Percentiles rank a stretch among this genome's conserved stretches.
phyloP scores from a whole-genome alignment of 2,113 vertebrate species.

The Nibea albiflora region DNA sequence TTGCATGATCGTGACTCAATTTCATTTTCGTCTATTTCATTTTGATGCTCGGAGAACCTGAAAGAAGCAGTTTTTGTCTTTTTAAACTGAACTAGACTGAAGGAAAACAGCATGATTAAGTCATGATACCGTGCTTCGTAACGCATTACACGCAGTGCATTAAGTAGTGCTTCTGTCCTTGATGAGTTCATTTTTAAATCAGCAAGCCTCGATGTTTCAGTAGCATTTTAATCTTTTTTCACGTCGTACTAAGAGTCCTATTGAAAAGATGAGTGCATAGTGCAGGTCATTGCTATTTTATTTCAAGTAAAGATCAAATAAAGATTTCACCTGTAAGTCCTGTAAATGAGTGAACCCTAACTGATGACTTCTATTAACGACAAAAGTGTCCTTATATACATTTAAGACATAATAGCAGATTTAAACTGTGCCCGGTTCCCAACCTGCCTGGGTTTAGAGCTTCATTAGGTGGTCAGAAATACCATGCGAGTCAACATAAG shows the following conservation, averaged over 20 bases:
- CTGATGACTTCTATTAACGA: conserved; percentile 26
- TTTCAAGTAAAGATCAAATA: conserved; percentile 44
- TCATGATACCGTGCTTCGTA: not conserved
- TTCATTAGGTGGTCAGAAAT: conserved; percentile 74
- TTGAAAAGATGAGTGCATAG: conserved; percentile 64
- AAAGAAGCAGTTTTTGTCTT: not conserved
- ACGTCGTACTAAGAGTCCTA: conserved; percentile 30
- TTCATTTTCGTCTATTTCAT: conserved; percentile 4
- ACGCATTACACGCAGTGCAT: conserved; percentile 29
- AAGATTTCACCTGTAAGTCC: conserved; percentile 29
- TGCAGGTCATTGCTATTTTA: conserved; percentile 50
- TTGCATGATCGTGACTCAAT: conserved; percentile 37
- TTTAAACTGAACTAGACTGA: not conserved
- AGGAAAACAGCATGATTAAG: conserved; percentile 13
- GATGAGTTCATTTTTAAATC: conserved; percentile 14
- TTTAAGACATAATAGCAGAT: conserved; percentile 70
- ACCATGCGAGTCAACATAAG: conserved; percentile 84
- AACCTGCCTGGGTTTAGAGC: conserved; percentile 60
- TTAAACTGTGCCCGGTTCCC: conserved; percentile 66
- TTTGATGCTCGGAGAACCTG: conserved; percentile 18
- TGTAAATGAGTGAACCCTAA: conserved; percentile 35
- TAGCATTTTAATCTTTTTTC: conserved; percentile 10
- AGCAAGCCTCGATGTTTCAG: conserved; percentile 36
- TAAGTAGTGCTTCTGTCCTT: conserved; percentile 39
- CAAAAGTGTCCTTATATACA: conserved; percentile 64